A percentile compares a stretch with the other conserved stretches of the same genome.
Conservation (phyloP, 2,888 invertebrate genomes). For the Drosophila algonquin region DNA sequence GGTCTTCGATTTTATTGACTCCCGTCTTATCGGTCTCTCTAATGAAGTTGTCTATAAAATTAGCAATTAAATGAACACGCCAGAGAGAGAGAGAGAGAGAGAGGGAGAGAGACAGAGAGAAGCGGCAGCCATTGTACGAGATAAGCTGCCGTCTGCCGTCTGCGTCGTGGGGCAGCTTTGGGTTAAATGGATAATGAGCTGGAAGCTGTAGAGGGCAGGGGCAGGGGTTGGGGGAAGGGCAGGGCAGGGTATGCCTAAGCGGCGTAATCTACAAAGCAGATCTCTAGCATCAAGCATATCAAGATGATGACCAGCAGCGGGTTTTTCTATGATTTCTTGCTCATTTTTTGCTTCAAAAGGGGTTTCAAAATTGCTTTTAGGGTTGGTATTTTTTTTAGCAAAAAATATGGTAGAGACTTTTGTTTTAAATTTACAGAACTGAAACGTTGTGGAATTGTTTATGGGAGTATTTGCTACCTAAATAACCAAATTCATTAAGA, state of each 20-base stretch:
- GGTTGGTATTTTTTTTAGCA: background rate
- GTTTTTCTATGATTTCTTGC: background rate
- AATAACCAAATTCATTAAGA: too few species aligned
- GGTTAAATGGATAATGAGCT: conserved; percentile 51
- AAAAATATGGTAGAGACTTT: background rate
- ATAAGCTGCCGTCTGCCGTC: conserved; percentile 41
- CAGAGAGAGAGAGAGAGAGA: background rate
- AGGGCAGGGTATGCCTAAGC: conserved; percentile 7
- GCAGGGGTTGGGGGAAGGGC: background rate
- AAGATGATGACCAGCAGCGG: conserved; percentile 1
- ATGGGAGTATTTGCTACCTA: too few species aligned
- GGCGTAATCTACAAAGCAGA: conserved; percentile 17
- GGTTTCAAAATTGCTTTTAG: background rate
- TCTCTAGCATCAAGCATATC: conserved; percentile 9
- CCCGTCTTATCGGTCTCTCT: conserved; percentile 59
- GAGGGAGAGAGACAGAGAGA: background rate
- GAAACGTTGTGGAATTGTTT: background rate
- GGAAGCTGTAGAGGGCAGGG: conserved; percentile 13
- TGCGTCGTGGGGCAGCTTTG: conserved; percentile 22
- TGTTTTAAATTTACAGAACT: background rate
- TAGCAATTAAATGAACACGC: conserved; percentile 72
- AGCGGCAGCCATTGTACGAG: conserved; percentile 25
- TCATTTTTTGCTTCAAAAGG: background rate
- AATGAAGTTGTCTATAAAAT: conserved; percentile 76
- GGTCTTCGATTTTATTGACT: conserved; percentile 58